Evolutionary conservation across 2,888 invertebrate genomes (phyloP).

Genomic region (Aphidoletes aphidimyza): DNA sequence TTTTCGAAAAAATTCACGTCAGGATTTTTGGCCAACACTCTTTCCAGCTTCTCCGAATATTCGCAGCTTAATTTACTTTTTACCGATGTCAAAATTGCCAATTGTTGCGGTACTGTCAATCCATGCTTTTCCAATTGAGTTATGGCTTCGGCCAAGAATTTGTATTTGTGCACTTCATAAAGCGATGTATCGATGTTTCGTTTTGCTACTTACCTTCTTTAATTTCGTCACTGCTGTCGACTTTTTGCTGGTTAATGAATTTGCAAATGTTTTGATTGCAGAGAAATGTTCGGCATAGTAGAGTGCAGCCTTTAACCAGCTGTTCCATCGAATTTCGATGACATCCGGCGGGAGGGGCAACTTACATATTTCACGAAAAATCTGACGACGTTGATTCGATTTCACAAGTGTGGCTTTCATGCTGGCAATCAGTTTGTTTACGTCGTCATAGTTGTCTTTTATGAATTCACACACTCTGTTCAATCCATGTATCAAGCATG

Average conservation of each 20-base stretch:
- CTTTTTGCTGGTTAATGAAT: neutral
- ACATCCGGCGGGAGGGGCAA: neutral
- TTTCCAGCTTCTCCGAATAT: neutral
- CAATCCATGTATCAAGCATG: conserved; percentile 36
- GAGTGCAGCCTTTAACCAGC: neutral
- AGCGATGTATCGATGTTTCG: neutral
- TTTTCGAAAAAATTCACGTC: neutral
- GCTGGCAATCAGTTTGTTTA: conserved; percentile 19
- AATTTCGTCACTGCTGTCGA: neutral
- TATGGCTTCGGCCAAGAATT: neutral
- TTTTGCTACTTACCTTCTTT: neutral
- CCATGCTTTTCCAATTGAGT: neutral
- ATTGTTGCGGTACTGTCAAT: neutral
- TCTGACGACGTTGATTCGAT: neutral
- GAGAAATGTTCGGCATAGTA: neutral
- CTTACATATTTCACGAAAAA: neutral
- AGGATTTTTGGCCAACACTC: conserved; percentile 1
- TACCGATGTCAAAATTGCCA: neutral
- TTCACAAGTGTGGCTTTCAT: conserved; percentile 23
- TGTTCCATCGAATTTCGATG: conserved; percentile 1
- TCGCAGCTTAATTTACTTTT: neutral
- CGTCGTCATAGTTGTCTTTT: neutral
- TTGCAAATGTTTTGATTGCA: neutral
- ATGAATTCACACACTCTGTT: conserved; percentile 9
- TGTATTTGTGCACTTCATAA: neutral